Evolutionary conservation across 64 coral and sea anemone species (phyloP).

Genomic region (Anthopleura sola): DNA sequence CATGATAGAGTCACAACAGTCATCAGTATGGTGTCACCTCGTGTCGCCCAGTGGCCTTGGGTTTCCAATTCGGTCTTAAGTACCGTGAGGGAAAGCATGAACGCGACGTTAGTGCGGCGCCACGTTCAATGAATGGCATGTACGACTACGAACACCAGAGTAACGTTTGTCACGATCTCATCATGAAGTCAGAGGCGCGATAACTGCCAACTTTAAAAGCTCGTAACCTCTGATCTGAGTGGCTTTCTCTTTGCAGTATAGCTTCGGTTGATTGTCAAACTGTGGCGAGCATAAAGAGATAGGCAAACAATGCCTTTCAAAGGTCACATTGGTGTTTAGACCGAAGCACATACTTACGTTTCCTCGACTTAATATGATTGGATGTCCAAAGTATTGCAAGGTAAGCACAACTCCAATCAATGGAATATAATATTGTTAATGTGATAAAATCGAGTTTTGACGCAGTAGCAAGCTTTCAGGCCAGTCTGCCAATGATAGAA

Average conservation of each 20-base stretch:
- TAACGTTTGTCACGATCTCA: neutral
- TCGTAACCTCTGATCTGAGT: neutral
- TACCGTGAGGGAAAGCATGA: neutral
- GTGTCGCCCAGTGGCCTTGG: neutral
- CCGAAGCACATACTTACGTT: neutral
- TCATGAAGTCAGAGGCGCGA: neutral
- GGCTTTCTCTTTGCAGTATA: neutral
- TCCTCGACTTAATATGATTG: neutral
- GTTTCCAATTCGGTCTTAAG: no score
- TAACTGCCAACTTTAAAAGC: neutral
- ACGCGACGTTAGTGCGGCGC: neutral
- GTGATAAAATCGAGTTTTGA: neutral
- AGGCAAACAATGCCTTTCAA: neutral
- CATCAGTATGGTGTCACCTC: neutral
- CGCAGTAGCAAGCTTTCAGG: neutral
- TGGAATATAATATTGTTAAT: neutral
- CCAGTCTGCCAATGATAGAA: neutral
- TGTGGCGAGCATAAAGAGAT: neutral
- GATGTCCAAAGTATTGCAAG: neutral
- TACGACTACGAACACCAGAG: neutral
- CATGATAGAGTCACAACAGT: no score
- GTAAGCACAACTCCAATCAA: neutral
- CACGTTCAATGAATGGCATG: neutral
- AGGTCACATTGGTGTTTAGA: neutral
- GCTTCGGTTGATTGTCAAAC: neutral